Conservation (phyloP, 2,888 invertebrate genomes). For the Hirtodrosophila duncani region DNA sequence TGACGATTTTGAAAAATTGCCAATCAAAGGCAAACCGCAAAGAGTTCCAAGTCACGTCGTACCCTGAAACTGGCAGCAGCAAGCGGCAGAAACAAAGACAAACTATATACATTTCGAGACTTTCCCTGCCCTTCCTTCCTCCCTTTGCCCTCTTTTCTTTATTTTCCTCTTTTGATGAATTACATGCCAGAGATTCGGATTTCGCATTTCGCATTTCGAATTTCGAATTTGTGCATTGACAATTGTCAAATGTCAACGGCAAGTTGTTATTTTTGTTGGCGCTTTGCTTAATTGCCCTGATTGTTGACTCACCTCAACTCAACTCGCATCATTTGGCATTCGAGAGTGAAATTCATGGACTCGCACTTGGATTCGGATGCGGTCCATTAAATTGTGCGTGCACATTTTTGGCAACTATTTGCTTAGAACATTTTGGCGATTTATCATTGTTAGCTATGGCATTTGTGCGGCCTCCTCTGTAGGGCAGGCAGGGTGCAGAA, state of each 20-base stretch:
- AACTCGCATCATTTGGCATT: slow-evolving; percentile 19
- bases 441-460: slow-evolving; percentile 18
- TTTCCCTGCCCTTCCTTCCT: slow-evolving; percentile 9
- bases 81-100: slow-evolving; percentile 57
- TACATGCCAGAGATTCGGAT: slow-evolving; percentile 29
- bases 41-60: slow-evolving; percentile 63
- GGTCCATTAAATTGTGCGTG: slow-evolving; percentile 11
- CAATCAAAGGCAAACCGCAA: slow-evolving; percentile 66
- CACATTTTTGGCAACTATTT: slow-evolving; percentile 5
- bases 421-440: slow-evolving; percentile 6
- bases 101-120: slow-evolving; percentile 19
- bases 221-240: slow-evolving; percentile 40
- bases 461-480: not conserved
- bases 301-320: too few relatives aligned
- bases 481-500: too few relatives aligned
- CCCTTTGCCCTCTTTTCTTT: not conserved
- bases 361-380: slow-evolving; percentile 1
- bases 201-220: too few relatives aligned
- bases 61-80: slow-evolving; percentile 50
- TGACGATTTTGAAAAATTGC: slow-evolving; percentile 71
- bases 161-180: slow-evolving; percentile 59
- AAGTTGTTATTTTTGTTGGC: slow-evolving; percentile 55
- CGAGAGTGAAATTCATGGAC: slow-evolving; percentile 1
- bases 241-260: slow-evolving; percentile 51
- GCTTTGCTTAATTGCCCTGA: slow-evolving; percentile 15